phyloP scores from a whole-genome alignment of 1,140 invertebrate genomes.

The Hyphantria cunea region DNA sequence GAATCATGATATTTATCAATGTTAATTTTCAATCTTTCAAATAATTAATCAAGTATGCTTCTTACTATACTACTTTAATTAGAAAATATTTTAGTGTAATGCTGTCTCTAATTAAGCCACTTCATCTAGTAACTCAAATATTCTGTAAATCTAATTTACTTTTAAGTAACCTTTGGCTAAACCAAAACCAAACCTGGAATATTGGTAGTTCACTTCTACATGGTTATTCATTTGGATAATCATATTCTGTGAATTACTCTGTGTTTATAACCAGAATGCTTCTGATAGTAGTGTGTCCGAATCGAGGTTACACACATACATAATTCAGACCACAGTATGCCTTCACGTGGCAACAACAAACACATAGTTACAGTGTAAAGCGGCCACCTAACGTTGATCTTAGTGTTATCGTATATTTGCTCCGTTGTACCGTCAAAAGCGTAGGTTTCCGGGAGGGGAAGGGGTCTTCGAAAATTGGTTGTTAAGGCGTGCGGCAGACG shows the following conservation, averaged over 20 bases:
- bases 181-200: constrained; percentile 34
- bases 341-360: constrained; percentile 76
- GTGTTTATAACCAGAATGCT: constrained; percentile 73
- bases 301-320: constrained; percentile 76
- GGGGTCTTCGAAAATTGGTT: constrained; percentile 46
- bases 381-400: constrained; percentile 46
- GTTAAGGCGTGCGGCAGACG: constrained; percentile 68
- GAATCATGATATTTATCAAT: constrained; percentile 22
- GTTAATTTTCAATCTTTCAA: constrained; percentile 15
- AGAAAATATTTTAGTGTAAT: too few relatives aligned
- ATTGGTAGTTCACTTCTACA: constrained; percentile 41
- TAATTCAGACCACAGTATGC: constrained; percentile 46
- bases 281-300: constrained; percentile 67
- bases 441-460: constrained; percentile 41
- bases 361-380: constrained; percentile 62
- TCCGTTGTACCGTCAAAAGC: constrained; percentile 25
- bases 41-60: too few relatives aligned
- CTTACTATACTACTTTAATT: too few relatives aligned
- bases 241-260: constrained; percentile 77
- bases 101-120: too few relatives aligned
- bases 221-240: constrained; percentile 75
- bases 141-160: too few relatives aligned
- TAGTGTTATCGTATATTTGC: constrained; percentile 45
- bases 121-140: too few relatives aligned
- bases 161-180: not conserved